Base-by-base conservation (phyloP, 2,888 invertebrate genomes). In the Drepanosiphum platanoidis region DNA sequence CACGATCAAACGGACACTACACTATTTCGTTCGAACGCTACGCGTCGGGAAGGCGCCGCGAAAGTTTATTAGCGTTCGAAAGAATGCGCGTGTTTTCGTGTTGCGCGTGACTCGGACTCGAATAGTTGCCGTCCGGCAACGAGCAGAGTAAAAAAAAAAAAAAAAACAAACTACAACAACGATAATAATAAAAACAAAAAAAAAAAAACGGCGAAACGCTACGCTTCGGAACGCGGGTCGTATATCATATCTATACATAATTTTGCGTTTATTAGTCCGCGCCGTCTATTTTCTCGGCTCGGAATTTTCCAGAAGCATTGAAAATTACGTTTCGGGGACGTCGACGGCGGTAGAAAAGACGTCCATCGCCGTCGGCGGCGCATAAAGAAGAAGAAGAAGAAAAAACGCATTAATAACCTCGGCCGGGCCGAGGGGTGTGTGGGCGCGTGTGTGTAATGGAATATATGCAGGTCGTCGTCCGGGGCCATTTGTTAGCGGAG, bases 371-470 rank as follows among this genome's bases (percentile, higher is more conserved):
- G 46, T 42, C 7, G 4, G n/a, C 27, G 58, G n/a, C n/a, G 36
- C 15, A 75, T 3, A 52, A n/a, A 22, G 58, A 42, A 75, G 64
- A 64, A 81, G 36, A n/a, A 22, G 58, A 42, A 75, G 64, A 64
- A 81, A 71, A 75, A 83, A 75, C 52, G 52, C 75, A 84, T 84
- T 84, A 84, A 84, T 84, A 84, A 84, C 66, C 61, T 34, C 36
- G n/a, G n/a, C n/a, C n/a, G n/a, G n/a, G 46, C 18, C 36, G 27
- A 7, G 46, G 46, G 72, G 18, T 32, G 32, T 15, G 13, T 66
- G 13, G 0, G 36, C 3, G 39, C n/a, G 30, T 42, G 15, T 72
- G 42, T 72, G n/a, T 64, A 78, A 64, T 74, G 64, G 79, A 79
- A 79, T 83, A 74, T 74, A 83, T 34, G 68, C 52, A 68, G 68